Conservation (phyloP, 2,888 invertebrate genomes). For the Drosophila infuscata region DNA sequence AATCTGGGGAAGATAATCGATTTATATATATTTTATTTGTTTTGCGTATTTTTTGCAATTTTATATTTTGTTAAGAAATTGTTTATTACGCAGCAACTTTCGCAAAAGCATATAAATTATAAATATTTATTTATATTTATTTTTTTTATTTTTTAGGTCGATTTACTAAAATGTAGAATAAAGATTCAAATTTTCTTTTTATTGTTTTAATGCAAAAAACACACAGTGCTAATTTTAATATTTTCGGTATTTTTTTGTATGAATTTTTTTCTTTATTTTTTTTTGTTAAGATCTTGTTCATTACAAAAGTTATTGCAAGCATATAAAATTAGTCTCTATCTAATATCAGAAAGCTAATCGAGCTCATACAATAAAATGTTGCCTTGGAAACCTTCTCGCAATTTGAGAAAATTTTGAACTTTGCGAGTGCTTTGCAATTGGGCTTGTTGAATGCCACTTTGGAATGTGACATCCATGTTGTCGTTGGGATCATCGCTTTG, state of each 20-base stretch:
- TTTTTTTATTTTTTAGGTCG: not conserved
- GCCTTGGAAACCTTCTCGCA: not conserved
- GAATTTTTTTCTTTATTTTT: too few relatives aligned
- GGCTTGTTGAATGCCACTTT: not conserved
- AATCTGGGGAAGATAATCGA: not conserved
- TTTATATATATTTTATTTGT: not conserved
- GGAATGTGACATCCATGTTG: slow-evolving; percentile 3
- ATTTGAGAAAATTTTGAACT: not conserved
- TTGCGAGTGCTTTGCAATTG: not conserved
- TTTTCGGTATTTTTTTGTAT: not conserved
- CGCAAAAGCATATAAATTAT: not conserved
- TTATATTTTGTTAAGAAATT: not conserved
- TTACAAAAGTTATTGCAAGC: not conserved
- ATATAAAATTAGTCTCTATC: not conserved
- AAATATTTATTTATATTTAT: not conserved
- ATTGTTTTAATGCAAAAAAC: too few relatives aligned
- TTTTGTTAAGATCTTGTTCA: not conserved
- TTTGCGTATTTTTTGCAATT: not conserved
- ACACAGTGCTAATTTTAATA: not conserved
- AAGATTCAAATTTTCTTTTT: not conserved
- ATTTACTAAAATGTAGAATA: too few relatives aligned
- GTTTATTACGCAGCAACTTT: not conserved
- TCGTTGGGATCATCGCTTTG: not conserved
- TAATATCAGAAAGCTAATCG: not conserved
- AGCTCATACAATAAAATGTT: not conserved